Base-by-base conservation (phyloP, 2,113 vertebrate species). In the Indicator indicator region DNA sequence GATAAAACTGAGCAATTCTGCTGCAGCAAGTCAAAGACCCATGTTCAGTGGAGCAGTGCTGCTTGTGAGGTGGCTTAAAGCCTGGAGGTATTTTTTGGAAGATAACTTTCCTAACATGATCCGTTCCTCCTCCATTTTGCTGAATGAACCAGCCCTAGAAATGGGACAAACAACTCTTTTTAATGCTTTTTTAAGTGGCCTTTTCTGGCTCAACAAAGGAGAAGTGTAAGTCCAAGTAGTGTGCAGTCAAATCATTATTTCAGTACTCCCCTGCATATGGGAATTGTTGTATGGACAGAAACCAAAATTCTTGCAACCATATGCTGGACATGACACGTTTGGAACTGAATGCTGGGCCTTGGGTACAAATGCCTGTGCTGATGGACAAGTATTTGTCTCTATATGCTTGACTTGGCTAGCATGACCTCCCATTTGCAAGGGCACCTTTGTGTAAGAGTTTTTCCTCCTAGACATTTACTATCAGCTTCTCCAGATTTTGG, bases 321-420 rank as follows among this genome's bases (percentile, higher is more conserved):
- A 16, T 36, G 27, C 27, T 63, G 71, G 60, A 36, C 42, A 28
- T 33, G 17, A 48, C 3, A 1, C 18, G 12, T 74, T 82, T 78
- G 59, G 50, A 67, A 52, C 26, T 6, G 38, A 81, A n/a, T 42
- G 10, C 14, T 50, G n/a, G 12, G 44, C 20, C 24, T 50, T 38
- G 44, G 24, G 19, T 73, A 26, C 6, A 5, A 85, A 50, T 30
- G 44, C 8, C 8, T 56, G 18, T 0, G 0, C 15, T 44, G 33
- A n/a, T 13, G 26, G 9, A 38, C 9, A 48, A 17, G n/a, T 50
- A n/a, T 12, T 59, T 32, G 40, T 33, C n/a, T 74, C 58, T 83
- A 13, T 3, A 2, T 63, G 7, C 13, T 78, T 86, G 13, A 16
- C 73, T 13, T 82, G 69, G 23, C 14, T 24, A 16, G 9, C 12